phyloP scores from a whole-genome alignment of 2,797 vertebrate genomes.

The Sebastiscus albofasciatus region DNA sequence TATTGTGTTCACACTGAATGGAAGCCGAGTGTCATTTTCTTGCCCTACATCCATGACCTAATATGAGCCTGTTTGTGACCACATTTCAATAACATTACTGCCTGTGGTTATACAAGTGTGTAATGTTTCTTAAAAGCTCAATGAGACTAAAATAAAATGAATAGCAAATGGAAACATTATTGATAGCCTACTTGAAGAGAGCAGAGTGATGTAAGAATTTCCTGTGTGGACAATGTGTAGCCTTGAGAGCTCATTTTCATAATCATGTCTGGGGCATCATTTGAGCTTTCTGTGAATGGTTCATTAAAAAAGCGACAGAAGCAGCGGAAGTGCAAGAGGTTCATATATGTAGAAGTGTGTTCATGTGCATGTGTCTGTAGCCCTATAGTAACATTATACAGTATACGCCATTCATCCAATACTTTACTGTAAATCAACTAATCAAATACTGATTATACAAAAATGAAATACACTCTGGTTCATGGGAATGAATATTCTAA shows the following conservation, averaged over 20 bases:
- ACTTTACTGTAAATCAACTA: neutral
- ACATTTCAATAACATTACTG: constrained; percentile 15
- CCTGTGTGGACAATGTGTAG: constrained; percentile 35
- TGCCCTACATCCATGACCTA: constrained; percentile 6
- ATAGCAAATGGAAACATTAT: constrained; percentile 22
- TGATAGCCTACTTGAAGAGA: constrained; percentile 34
- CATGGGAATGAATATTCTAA: too few species aligned
- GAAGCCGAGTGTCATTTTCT: constrained; percentile 1
- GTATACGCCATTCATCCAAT: neutral
- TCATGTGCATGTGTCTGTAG: neutral
- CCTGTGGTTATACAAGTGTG: constrained; percentile 29
- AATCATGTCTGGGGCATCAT: constrained; percentile 36
- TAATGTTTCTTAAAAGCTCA: constrained; percentile 22
- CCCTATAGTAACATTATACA: neutral
- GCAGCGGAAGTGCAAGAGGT: constrained; percentile 5
- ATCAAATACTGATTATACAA: neutral
- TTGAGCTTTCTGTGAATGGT: constrained; percentile 54
- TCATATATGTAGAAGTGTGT: neutral
- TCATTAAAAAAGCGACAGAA: constrained; percentile 38
- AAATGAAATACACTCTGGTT: too few species aligned
- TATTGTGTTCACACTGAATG: constrained; percentile 5
- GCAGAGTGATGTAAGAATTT: constrained; percentile 53
- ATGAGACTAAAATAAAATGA: constrained; percentile 33
- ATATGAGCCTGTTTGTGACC: constrained; percentile 5
- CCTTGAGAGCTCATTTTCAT: constrained; percentile 50